A percentile compares a stretch with the other conserved stretches of the same genome.
These are phyloP conservation scores for Notoglanidium macrostoma DNA, from an alignment of 2,797 vertebrate species.

Conservation along the genomic window DNA sequence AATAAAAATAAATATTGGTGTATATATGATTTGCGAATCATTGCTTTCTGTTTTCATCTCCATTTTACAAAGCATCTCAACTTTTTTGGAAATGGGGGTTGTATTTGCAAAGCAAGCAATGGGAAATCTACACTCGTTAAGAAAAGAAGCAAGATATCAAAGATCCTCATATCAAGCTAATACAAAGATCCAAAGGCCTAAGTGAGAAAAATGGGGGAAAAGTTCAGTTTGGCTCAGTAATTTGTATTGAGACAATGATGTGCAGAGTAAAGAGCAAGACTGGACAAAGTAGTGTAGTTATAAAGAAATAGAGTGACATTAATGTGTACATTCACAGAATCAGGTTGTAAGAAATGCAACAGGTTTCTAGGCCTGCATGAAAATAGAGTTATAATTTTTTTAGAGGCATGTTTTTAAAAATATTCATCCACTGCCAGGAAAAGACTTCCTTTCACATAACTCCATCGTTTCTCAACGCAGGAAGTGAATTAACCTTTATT, in stretches of 20 bases:
- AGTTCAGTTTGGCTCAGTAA: background rate
- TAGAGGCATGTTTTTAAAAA: background rate
- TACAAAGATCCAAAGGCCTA: background rate
- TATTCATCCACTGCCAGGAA: conserved; percentile 30
- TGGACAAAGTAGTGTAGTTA: background rate
- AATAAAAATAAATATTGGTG: too few relatives aligned
- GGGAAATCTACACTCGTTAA: background rate
- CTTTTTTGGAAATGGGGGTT: too few relatives aligned
- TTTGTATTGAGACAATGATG: background rate
- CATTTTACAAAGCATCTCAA: too few relatives aligned
- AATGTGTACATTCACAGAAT: background rate
- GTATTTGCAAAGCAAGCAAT: background rate
- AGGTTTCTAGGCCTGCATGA: background rate
- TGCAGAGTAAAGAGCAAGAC: background rate
- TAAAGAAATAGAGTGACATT: background rate
- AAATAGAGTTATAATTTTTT: background rate
- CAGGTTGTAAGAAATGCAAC: background rate
- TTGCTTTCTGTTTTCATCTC: too few relatives aligned
- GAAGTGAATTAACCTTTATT: conserved; percentile 23
- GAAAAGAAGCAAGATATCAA: background rate
- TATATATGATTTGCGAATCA: too few relatives aligned
- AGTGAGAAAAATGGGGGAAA: background rate
- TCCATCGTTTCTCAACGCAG: conserved; percentile 16
- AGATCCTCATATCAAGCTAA: background rate
- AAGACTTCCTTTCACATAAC: background rate